Base-by-base conservation (phyloP, 2,797 vertebrate genomes). In the Channallabes apus region DNA sequence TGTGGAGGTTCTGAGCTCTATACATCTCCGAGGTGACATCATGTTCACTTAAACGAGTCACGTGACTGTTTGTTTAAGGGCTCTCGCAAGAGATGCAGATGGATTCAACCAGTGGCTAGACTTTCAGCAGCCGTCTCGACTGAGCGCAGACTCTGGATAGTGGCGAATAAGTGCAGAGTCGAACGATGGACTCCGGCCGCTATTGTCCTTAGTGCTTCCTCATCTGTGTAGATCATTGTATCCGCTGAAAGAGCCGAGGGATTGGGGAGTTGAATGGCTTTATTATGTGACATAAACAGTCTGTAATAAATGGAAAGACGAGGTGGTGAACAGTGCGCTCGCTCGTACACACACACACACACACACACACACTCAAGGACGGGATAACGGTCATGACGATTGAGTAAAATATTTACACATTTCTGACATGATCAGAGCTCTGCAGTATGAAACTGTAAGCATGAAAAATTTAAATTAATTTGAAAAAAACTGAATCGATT, bases 181-280 rank as follows among this genome's bases (percentile, higher is more conserved):
- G 4, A 58, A 79, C 41, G 20, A 62, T 80, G 80, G 41, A 86
- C 82, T 84, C 51, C 67, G 78, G 73, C 73, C 29, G n/a, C 51
- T 56, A 20, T 58, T 32, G 56, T 78, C 20, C 46, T 24, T 69
- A 11, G 77, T 94, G 94, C 95, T 94, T 94, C 91, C 71, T 89
- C 89, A 92, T 92, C 93, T 93, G 87, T 93, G 92, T 91, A 90
- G 91, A 94, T 95, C 94, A 95, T 94, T 93, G 93, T 89, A 84
- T 84, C 86, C 82, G 82, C 79, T 85, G 83, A 83, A 85, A 56
- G 90, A 72, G 29, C 89, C 18, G 72, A 76, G 27, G 17, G 51
- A 51, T 56, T 32, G 88, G 89, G 0, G 87, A 14, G n/a, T 90
- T 96, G 93, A 96, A 96, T 95, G 92, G 92, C 80, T 85, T 93